Evolutionary conservation across 1,140 invertebrate genomes (phyloP).

Genomic region (Solenopsis invicta): DNA sequence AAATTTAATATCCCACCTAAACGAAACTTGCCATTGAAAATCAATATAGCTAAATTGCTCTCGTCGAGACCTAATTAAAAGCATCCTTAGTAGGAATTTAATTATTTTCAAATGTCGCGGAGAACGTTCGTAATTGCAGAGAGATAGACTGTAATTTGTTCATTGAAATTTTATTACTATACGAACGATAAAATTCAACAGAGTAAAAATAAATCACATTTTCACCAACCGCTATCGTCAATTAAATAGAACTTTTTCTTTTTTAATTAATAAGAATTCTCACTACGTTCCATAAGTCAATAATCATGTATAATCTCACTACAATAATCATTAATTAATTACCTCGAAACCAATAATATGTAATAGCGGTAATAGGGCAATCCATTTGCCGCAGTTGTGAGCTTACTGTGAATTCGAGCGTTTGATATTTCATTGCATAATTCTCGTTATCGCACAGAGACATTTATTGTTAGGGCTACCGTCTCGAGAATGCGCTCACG

Average conservation of each 20-base stretch:
- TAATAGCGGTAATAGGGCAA: background rate
- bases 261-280: background rate
- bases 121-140: slow-evolving; percentile 8
- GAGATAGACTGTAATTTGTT: slow-evolving; percentile 21
- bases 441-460: background rate
- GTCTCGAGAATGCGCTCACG: too few species aligned
- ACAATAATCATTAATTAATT: slow-evolving; percentile 1
- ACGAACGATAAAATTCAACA: background rate
- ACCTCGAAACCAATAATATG: background rate
- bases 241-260: background rate
- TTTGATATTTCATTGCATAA: slow-evolving; percentile 20
- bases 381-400: background rate
- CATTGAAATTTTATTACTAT: background rate
- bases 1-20: slow-evolving; percentile 35
- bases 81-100: slow-evolving; percentile 36
- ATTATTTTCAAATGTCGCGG: slow-evolving; percentile 19
- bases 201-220: background rate
- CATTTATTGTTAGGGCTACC: too few species aligned
- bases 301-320: background rate
- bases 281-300: background rate
- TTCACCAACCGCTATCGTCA: background rate
- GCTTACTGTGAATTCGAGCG: background rate
- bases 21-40: slow-evolving; percentile 44
- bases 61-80: slow-evolving; percentile 43
- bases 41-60: slow-evolving; percentile 39